Percentiles rank a stretch among this genome's conserved stretches.
phyloP scores from a whole-genome alignment of 2,113 vertebrate species.

The Prunella fulvescens region DNA sequence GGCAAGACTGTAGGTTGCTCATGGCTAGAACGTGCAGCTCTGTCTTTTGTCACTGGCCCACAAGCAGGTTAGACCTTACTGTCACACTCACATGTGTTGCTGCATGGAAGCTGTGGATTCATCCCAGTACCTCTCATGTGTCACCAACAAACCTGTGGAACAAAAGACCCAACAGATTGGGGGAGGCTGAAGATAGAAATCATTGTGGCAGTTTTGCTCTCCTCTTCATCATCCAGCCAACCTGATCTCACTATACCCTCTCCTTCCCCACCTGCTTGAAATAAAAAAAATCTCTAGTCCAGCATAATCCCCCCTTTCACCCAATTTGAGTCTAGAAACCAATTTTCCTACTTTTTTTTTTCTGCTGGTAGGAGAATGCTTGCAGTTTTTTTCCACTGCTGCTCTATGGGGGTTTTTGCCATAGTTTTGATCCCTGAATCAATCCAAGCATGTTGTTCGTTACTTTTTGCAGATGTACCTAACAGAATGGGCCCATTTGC shows the following conservation, averaged over 20 bases:
- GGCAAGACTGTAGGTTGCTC: background rate
- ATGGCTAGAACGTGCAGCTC: background rate
- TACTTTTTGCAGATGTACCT: background rate
- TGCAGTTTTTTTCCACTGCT: background rate
- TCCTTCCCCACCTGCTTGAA: background rate
- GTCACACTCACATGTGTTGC: background rate
- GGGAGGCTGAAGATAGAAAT: background rate
- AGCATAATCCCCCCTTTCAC: background rate
- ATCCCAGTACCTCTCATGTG: background rate
- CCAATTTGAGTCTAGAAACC: background rate
- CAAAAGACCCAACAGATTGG: background rate
- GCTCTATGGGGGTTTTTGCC: accelerated
- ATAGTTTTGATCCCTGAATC: background rate
- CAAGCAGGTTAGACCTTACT: background rate
- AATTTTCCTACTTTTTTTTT: background rate
- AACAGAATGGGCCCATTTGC: background rate
- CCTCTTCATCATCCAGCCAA: background rate
- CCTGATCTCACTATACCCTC: background rate
- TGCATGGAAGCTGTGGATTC: background rate
- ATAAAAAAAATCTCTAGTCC: background rate
- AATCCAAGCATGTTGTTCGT: background rate
- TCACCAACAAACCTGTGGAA: background rate
- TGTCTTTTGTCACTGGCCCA: background rate
- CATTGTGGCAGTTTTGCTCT: background rate
- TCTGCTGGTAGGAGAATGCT: background rate